Conservation (phyloP, 2,888 invertebrate species). For the Anoncus sp. region DNA sequence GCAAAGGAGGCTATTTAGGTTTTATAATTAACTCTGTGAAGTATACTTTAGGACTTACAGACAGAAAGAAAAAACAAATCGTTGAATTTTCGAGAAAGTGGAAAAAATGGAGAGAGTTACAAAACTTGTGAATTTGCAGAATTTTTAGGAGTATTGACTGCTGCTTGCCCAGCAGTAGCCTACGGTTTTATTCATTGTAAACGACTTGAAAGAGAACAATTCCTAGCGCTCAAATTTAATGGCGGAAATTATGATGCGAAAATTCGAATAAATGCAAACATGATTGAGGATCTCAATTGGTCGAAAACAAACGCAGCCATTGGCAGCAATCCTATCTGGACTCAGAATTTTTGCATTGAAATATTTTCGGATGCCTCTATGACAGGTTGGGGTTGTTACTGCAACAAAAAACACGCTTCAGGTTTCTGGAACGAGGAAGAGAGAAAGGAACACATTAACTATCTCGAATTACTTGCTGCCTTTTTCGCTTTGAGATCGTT, state of each 20-base stretch:
- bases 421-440: constrained; percentile 65
- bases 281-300: constrained; percentile 61
- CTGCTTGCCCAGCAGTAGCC: constrained; percentile 60
- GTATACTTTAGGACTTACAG: constrained; percentile 11
- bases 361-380: constrained; percentile 63
- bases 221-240: constrained; percentile 52
- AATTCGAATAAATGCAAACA: constrained; percentile 35
- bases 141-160: constrained; percentile 86
- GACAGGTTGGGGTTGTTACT: constrained; percentile 63
- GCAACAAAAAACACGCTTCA: constrained; percentile 20
- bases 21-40: constrained; percentile 57
- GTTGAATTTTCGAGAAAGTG: background rate
- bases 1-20: constrained; percentile 54
- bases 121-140: constrained; percentile 6
- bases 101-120: background rate
- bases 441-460: constrained; percentile 45
- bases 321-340: constrained; percentile 60
- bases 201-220: constrained; percentile 63
- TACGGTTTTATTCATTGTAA: constrained; percentile 64
- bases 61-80: constrained; percentile 58
- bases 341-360: constrained; percentile 43
- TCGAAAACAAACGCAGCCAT: constrained; percentile 58
- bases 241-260: constrained; percentile 55
- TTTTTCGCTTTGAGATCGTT: constrained; percentile 22
- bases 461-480: constrained; percentile 14